A percentile compares a stretch with the other conserved stretches of the same genome.
phyloP scores from a whole-genome alignment of 2,888 invertebrate genomes.

The Pammene aurita region DNA sequence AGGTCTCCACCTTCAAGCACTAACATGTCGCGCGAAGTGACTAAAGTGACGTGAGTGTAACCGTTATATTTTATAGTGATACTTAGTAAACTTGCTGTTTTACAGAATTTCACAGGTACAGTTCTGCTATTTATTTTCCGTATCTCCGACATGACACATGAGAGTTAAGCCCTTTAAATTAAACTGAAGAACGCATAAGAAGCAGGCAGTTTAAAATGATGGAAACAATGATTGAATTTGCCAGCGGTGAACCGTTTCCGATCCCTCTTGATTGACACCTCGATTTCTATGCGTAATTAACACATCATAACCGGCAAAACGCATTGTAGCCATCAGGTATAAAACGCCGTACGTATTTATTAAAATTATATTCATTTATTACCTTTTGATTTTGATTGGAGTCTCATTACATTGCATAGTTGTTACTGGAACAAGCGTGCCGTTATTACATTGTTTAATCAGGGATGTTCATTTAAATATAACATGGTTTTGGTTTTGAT shows the following conservation, averaged over 20 bases:
- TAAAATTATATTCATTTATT: neutral
- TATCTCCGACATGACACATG: too few relatives aligned
- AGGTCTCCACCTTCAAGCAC: too few relatives aligned
- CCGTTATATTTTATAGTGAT: too few relatives aligned
- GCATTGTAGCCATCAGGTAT: neutral
- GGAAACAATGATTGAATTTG: neutral
- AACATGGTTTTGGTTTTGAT: conserved; percentile 28
- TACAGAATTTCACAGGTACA: too few relatives aligned
- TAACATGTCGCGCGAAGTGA: too few relatives aligned
- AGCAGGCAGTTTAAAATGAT: neutral
- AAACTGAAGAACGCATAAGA: too few relatives aligned
- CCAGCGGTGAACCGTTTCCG: conserved; percentile 11
- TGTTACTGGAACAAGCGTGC: conserved; percentile 16
- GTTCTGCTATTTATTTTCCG: too few relatives aligned
- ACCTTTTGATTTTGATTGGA: neutral
- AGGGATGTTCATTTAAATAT: conserved; percentile 36
- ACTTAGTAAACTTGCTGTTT: too few relatives aligned
- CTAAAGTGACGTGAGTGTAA: too few relatives aligned
- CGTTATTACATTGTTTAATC: conserved; percentile 15
- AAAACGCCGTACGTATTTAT: neutral
- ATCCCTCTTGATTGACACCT: conserved; percentile 30
- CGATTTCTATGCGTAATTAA: conserved; percentile 37
- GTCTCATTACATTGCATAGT: conserved; percentile 6
- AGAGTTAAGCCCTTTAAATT: too few relatives aligned
- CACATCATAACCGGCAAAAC: conserved; percentile 23